Conservation (phyloP, 2,113 vertebrate genomes). For the Spea multiplicata region DNA sequence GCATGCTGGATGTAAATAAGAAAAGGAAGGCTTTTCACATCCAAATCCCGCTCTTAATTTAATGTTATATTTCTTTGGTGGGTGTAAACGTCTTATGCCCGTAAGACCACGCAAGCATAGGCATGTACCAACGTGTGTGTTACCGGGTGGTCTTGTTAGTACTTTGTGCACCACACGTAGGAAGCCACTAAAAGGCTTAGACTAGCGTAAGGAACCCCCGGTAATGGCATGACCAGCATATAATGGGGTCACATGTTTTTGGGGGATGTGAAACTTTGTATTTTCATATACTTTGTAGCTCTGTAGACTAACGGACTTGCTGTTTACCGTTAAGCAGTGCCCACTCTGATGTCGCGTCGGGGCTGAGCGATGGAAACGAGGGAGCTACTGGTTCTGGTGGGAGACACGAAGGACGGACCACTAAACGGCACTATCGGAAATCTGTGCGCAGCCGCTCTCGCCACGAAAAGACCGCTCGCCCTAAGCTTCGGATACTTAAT, state of each 20-base stretch:
- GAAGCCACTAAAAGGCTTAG: no score
- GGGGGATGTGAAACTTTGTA: no score
- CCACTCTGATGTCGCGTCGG: slow-evolving; percentile 91
- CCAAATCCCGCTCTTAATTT: neutral
- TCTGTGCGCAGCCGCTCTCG: slow-evolving; percentile 93
- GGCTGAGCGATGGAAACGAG: slow-evolving; percentile 93
- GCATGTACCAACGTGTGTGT: no score
- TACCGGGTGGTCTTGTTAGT: no score
- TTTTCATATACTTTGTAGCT: neutral
- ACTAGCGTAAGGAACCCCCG: no score
- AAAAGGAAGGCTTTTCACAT: neutral
- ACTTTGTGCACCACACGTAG: no score
- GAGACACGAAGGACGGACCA: slow-evolving; percentile 84
- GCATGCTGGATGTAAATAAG: no score
- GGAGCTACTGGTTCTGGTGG: slow-evolving; percentile 77
- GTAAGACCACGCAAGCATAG: no score
- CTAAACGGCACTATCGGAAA: slow-evolving; percentile 84
- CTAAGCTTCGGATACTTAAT: slow-evolving; percentile 92
- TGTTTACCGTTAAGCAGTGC: slow-evolving; percentile 64
- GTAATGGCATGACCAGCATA: no score
- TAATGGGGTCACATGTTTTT: no score
- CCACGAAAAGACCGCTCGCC: slow-evolving; percentile 85
- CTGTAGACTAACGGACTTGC: neutral
- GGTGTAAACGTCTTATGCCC: no score
- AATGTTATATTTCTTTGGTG: neutral